Percentiles rank a stretch among this genome's conserved stretches.
Evolutionary conservation across 2,113 vertebrate genomes (phyloP).

Genomic region (Tamias sibiricus): DNA sequence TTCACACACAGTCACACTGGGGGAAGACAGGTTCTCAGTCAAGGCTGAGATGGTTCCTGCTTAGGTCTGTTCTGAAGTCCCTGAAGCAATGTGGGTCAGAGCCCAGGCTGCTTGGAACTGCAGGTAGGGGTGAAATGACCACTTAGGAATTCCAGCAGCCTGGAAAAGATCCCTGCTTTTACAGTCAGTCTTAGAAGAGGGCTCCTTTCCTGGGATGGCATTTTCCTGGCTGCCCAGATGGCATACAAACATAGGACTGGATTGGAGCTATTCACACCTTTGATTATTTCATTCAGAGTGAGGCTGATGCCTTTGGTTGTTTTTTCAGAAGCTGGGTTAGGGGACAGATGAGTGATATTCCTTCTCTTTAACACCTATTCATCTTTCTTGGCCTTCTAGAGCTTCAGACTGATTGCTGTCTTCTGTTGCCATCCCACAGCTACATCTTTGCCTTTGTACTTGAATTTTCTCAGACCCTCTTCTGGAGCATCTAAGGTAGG

Average conservation of each 20-base stretch:
- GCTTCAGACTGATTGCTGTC: slow-evolving; percentile 86
- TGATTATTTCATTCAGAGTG: slow-evolving; percentile 87
- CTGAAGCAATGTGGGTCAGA: slow-evolving; percentile 94
- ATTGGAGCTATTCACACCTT: slow-evolving; percentile 85
- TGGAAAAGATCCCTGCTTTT: slow-evolving; percentile 89
- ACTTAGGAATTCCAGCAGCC: slow-evolving; percentile 91
- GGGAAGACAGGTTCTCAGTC: slow-evolving; percentile 90
- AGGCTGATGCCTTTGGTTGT: background rate
- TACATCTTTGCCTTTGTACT: slow-evolving; percentile 92
- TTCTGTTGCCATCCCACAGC: slow-evolving; percentile 89
- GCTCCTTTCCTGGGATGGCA: slow-evolving; percentile 90
- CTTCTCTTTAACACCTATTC: slow-evolving; percentile 93
- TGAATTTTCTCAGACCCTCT: slow-evolving; percentile 89
- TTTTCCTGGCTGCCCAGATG: slow-evolving; percentile 90
- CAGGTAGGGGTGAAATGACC: slow-evolving; percentile 84
- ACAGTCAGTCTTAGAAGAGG: slow-evolving; percentile 91
- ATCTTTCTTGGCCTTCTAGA: slow-evolving; percentile 92
- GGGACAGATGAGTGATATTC: slow-evolving; percentile 83
- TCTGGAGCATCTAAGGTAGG: slow-evolving; percentile 66
- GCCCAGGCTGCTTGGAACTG: slow-evolving; percentile 97
- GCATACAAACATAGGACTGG: slow-evolving; percentile 86
- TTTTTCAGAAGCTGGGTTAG: background rate
- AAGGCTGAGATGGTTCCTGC: slow-evolving; percentile 91
- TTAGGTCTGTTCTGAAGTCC: slow-evolving; percentile 91
- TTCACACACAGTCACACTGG: slow-evolving; percentile 92